Evolutionary conservation across 92 coral and sea anemone species (phyloP), one percentile per base, ranked within the genome.

Genomic region (Desmophyllum pertusum): DNA sequence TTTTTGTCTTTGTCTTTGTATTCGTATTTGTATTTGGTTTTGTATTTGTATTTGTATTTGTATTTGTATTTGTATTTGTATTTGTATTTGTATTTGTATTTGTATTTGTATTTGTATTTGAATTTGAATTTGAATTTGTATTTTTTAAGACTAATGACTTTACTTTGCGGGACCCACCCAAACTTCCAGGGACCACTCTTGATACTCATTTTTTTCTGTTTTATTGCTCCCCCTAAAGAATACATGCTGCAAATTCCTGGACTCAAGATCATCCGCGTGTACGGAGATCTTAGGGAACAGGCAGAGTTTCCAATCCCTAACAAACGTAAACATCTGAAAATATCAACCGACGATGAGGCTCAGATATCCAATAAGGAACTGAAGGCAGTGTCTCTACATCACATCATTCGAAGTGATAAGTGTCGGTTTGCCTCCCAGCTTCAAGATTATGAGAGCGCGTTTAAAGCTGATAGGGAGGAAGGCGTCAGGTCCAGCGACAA

Each of bases 231-330:
- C 59, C 36, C 2, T 72, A 72, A n/a, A 41, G 98, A 93, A 35
- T 95, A 93, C 75, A 82, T 95, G 71, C 82, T 92, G 30, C 61
- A 86, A 61, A 88, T 94, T 71, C 89, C 92, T 19, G 93, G 73
- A 0, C 46, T 94, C 75, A 93, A 88, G 89, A 91, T 95, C 69
- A 89, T 95, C 59, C 97, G 98, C 30, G 84, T 95, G 70, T 90
- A 91, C 75, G 84, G 98, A 19, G 80, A 81, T 41, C 89, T 70
- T n/a, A 88, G 85, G 19, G 94, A 94, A 38, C 88, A 86, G 59
- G 80, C 71, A 13, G 98, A 90, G 51, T 95, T 89, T 72, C 96
- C 98, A 31, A 88, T 94, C 25, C 98, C 98, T 23, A 89, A 94
- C 86, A 92, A 84, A 65, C 70, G 90, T 14, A 78, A 46, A 6